Evolutionary conservation across 2,113 vertebrate genomes (phyloP), one percentile per base, ranked within the genome.

Genomic region (Tretioscincus oriximinensis): DNA sequence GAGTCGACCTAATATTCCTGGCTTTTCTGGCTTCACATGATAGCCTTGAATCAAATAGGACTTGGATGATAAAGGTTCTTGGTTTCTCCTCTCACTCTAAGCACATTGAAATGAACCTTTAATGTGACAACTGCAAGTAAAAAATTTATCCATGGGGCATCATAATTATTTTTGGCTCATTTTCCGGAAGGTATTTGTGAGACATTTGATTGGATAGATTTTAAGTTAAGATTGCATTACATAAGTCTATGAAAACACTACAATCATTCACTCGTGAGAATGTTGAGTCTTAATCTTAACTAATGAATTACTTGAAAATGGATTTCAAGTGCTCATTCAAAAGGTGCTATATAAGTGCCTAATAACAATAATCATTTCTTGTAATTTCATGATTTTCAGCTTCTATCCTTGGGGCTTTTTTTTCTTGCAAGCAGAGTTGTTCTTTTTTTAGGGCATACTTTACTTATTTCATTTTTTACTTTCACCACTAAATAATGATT

Each of bases 221-320:
- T 58, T 12, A 18, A 16, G 60, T 64, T 64, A 41, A 24, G 29
- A 14, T 16, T 47, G 22, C n/a, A 64, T 60, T 76, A 41, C 24
- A 66, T 20, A 5, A 64, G 61, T 49, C 16, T 77, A 49, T 49
- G 41, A 49, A 65, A 81, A 76, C 63, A 29, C 1, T 12, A 4
- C 31, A 73, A 69, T 47, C 73, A 14, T 35, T 91, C 54, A 82
- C 87, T 84, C 9, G 26, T 14, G 82, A 45, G 14, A 61, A 76
- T 78, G 54, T 72, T 85, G 20, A 69, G 20, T 78, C 76, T 29
- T n/a, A 68, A 18, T 67, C 72, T 6, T 81, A 84, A 80, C 79
- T 87, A 88, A 85, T 67, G 1, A 86, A 80, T 78, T 21, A 67
- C 86, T 88, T 87, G 54, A 86, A 75, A 89, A 80, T 35, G 21